Percentiles rank a stretch among this genome's conserved stretches.
These are phyloP conservation scores for Mactromeris polynyma DNA, from an alignment of 2,888 invertebrate species.

Conservation along the genomic window DNA sequence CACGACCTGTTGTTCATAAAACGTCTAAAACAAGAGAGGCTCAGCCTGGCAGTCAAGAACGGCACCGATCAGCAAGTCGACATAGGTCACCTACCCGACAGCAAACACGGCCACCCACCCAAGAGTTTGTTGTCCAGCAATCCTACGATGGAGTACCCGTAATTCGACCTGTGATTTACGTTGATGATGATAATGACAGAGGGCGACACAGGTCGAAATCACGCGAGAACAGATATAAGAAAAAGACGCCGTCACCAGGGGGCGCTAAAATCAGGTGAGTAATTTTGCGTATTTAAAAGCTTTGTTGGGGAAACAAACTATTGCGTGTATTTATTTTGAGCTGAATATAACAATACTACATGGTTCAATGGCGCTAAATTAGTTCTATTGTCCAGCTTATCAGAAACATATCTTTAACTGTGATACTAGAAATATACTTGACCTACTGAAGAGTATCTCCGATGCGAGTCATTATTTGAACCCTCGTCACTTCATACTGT, in stretches of 20 bases:
- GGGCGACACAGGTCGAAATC: conserved; percentile 56
- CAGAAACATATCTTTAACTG: no score
- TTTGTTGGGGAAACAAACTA: neutral
- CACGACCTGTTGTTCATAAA: conserved; percentile 61
- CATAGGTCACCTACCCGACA: conserved; percentile 34
- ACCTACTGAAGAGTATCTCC: no score
- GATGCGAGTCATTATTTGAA: no score
- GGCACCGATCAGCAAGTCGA: conserved; percentile 21
- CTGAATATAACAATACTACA: no score
- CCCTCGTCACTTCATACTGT: no score
- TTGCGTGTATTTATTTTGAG: no score
- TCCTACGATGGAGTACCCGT: conserved; percentile 66
- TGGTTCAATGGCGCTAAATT: no score
- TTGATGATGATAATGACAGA: conserved; percentile 55
- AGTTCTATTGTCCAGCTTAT: no score
- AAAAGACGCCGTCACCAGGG: conserved; percentile 23
- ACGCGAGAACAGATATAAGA: conserved; percentile 41
- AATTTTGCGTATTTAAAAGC: no score
- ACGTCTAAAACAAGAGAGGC: conserved; percentile 2
- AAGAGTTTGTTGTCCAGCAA: conserved; percentile 64
- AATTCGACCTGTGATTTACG: conserved; percentile 63
- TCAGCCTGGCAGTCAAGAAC: neutral
- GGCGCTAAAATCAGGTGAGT: conserved; percentile 54
- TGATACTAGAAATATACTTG: no score
- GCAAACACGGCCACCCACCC: conserved; percentile 17